These are phyloP conservation scores for Akabosia matsudoensis DNA, from an alignment of 1,140 invertebrate genomes.

Conservation along the genomic window DNA sequence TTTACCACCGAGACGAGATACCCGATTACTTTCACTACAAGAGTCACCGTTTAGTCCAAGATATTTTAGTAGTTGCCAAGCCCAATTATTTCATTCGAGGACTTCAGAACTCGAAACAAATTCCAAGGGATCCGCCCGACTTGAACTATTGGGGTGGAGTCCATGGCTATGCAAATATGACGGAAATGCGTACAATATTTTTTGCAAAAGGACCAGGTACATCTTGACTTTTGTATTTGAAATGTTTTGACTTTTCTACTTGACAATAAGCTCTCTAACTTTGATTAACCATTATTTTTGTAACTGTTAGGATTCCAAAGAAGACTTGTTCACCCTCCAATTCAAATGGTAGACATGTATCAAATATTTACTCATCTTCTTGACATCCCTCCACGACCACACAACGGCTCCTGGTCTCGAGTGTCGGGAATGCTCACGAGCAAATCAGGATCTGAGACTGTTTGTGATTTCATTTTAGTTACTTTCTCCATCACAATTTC, in stretches of 20 bases:
- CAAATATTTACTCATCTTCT: conserved; percentile 48
- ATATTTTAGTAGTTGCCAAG: conserved; percentile 48
- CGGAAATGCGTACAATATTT: conserved; percentile 53
- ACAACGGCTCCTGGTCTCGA: conserved; percentile 49
- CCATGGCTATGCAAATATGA: conserved; percentile 50
- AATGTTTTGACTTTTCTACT: too few relatives aligned
- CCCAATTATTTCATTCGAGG: conserved; percentile 36
- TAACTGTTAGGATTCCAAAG: conserved; percentile 45
- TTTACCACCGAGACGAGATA: conserved; percentile 51
- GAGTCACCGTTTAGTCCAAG: conserved; percentile 47
- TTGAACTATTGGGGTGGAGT: conserved; percentile 42
- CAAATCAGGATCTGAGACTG: conserved; percentile 7
- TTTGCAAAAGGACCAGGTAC: conserved; percentile 51
- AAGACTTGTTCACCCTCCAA: conserved; percentile 41
- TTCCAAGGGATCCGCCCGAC: conserved; percentile 29
- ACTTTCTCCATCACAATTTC: background rate
- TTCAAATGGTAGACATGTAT: conserved; percentile 49
- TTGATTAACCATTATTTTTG: background rate
- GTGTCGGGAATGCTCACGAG: conserved; percentile 41
- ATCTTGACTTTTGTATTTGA: too few relatives aligned
- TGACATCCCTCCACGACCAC: conserved; percentile 45
- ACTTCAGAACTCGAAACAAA: conserved; percentile 38
- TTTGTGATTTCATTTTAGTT: conserved; percentile 17
- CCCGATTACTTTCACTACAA: conserved; percentile 51
- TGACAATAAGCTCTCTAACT: background rate